Evolutionary conservation across 2,888 invertebrate species (phyloP).

Genomic region (Mythimna loreyi): DNA sequence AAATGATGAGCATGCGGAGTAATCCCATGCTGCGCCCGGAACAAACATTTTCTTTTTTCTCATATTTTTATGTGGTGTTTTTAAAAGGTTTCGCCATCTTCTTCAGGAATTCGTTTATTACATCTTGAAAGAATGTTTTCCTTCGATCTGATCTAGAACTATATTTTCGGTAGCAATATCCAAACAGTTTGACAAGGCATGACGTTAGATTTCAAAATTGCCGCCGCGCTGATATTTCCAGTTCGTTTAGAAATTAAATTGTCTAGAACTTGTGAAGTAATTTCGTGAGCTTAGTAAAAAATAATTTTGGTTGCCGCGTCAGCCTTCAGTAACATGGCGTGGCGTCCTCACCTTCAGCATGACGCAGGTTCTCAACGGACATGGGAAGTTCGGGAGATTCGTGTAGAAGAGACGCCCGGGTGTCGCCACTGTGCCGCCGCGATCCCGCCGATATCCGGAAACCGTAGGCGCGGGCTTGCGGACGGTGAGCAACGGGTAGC

Average conservation of each 20-base stretch:
- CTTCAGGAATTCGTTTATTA: slow-evolving; percentile 8
- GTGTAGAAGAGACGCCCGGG: too few relatives aligned
- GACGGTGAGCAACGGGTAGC: too few relatives aligned
- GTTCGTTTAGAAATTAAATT: slow-evolving; percentile 30
- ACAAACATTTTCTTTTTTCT: slow-evolving; percentile 47
- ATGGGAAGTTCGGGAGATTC: too few relatives aligned
- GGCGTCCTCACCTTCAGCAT: too few relatives aligned
- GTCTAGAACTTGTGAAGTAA: too few relatives aligned
- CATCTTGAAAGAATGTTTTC: slow-evolving; percentile 23
- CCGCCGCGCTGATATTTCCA: not conserved
- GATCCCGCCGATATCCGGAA: too few relatives aligned
- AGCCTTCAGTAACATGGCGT: too few relatives aligned
- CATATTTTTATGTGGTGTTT: slow-evolving; percentile 47
- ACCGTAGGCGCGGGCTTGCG: too few relatives aligned
- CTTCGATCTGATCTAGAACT: slow-evolving; percentile 13
- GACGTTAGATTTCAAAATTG: slow-evolving; percentile 42
- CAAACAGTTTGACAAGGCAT: slow-evolving; percentile 20
- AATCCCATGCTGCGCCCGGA: slow-evolving; percentile 74
- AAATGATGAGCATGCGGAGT: slow-evolving; percentile 76
- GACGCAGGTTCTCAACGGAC: too few relatives aligned
- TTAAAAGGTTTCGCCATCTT: slow-evolving; percentile 40
- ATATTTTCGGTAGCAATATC: slow-evolving; percentile 9
- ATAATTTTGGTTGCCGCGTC: too few relatives aligned
- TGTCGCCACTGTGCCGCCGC: too few relatives aligned
- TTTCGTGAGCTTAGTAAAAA: too few relatives aligned